phyloP scores from a whole-genome alignment of 1,140 invertebrate species.

The Drosophila suzukii region DNA sequence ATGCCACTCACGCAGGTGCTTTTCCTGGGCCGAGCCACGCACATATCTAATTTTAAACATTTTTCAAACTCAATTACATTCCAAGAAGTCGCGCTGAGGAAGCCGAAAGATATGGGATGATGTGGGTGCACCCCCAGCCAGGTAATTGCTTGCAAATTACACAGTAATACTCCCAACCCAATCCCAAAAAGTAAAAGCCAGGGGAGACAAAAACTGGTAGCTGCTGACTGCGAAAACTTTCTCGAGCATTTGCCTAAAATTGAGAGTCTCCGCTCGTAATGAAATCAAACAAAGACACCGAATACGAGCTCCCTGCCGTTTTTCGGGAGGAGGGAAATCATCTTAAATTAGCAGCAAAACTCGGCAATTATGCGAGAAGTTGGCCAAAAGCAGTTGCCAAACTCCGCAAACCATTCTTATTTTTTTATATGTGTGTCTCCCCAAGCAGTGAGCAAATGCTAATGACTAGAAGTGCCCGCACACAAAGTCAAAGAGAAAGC shows the following conservation, averaged over 20 bases:
- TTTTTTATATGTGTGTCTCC: conserved; percentile 11
- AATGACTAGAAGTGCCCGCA: conserved; percentile 69
- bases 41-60: conserved; percentile 71
- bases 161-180: conserved; percentile 23
- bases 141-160: conserved; percentile 78
- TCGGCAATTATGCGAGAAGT: conserved; percentile 76
- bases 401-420: conserved; percentile 23
- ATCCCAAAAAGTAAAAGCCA: conserved; percentile 15
- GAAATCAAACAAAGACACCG: conserved; percentile 74
- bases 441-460: conserved; percentile 55
- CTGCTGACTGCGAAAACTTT: conserved; percentile 31
- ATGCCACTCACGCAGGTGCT: conserved; percentile 47
- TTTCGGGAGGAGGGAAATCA: conserved; percentile 8
- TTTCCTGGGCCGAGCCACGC: conserved; percentile 9
- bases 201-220: conserved; percentile 27
- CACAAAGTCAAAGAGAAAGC: conserved; percentile 48
- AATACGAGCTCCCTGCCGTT: neutral
- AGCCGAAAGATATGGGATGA: conserved; percentile 5
- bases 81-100: conserved; percentile 8
- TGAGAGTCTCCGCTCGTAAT: conserved; percentile 49
- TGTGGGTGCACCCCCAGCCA: conserved; percentile 20
- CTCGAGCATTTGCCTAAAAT: conserved; percentile 27
- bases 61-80: conserved; percentile 75
- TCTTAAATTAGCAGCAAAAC: conserved; percentile 72
- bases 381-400: conserved; percentile 70